A percentile compares a stretch with the other conserved stretches of the same genome.
Conservation (phyloP, 1,140 invertebrate genomes). For the Anthonomus grandis region DNA sequence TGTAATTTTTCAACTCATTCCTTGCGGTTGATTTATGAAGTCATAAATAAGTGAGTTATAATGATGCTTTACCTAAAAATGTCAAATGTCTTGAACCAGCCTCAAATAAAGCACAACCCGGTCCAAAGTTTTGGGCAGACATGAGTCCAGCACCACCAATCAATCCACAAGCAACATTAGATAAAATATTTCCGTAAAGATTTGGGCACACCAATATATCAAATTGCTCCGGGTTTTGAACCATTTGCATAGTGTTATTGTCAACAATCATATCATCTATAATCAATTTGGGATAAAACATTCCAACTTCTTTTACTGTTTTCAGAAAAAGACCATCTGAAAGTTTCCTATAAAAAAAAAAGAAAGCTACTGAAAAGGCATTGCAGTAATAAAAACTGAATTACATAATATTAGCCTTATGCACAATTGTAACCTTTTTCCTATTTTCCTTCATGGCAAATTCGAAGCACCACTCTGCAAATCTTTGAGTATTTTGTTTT, state of each 20-base stretch:
- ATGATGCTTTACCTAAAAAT: constrained; percentile 85
- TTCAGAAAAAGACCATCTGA: constrained; percentile 93
- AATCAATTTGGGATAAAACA: constrained; percentile 87
- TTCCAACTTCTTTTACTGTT: constrained; percentile 80
- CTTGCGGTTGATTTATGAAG: too few species aligned
- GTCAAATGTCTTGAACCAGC: constrained; percentile 85
- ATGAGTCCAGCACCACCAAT: constrained; percentile 94
- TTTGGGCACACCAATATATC: constrained; percentile 95
- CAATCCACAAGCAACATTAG: constrained; percentile 93
- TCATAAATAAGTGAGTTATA: too few species aligned
- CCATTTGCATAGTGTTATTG: constrained; percentile 98
- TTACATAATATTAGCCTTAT: constrained; percentile 86
- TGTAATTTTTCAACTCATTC: too few species aligned
- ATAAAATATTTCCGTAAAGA: constrained; percentile 95
- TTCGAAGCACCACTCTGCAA: constrained; percentile 80
- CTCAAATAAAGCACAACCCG: constrained; percentile 87
- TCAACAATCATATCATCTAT: constrained; percentile 98
- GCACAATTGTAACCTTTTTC: constrained; percentile 79
- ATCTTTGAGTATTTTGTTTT: constrained; percentile 66
- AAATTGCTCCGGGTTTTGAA: constrained; percentile 73
- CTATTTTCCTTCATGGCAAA: constrained; percentile 70
- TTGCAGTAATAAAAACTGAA: too few species aligned
- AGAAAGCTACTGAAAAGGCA: neutral
- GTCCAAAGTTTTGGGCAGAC: constrained; percentile 91
- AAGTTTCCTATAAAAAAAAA: constrained; percentile 65